A percentile compares a stretch with the other conserved stretches of the same genome.
These are phyloP conservation scores for Netelia inedita DNA, from an alignment of 2,888 invertebrate genomes.

Conservation along the genomic window DNA sequence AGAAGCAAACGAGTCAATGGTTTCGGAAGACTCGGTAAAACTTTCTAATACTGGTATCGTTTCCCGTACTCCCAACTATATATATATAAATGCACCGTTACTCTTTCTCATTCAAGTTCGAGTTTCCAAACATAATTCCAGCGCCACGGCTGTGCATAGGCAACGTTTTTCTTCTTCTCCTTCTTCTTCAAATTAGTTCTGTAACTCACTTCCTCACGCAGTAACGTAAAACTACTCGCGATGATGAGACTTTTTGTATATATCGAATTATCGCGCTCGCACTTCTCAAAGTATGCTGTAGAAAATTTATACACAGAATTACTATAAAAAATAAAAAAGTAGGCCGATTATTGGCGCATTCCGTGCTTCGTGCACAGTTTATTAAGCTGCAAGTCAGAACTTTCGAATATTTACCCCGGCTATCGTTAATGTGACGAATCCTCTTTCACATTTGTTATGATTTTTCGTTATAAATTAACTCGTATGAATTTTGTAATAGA, in stretches of 20 bases:
- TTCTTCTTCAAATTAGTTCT: background rate
- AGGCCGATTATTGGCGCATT: background rate
- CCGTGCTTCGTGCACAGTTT: background rate
- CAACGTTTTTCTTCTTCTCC: background rate
- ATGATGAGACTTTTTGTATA: background rate
- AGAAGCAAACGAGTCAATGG: slow-evolving; percentile 13
- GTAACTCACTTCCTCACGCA: background rate
- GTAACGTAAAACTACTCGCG: background rate
- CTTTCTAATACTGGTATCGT: slow-evolving; percentile 58
- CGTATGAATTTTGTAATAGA: too few relatives aligned
- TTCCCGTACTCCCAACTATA: slow-evolving; percentile 42
- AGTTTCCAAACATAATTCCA: slow-evolving; percentile 28
- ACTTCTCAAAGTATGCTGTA: background rate
- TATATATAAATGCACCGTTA: background rate
- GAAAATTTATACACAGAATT: slow-evolving; percentile 1
- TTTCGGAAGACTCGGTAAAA: slow-evolving; percentile 57
- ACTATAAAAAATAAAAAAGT: slow-evolving; percentile 17
- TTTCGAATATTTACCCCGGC: slow-evolving; percentile 28
- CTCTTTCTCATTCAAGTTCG: slow-evolving; percentile 49
- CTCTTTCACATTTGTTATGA: background rate
- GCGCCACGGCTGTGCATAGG: slow-evolving; percentile 10
- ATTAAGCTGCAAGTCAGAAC: slow-evolving; percentile 13
- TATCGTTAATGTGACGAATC: background rate
- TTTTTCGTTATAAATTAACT: background rate
- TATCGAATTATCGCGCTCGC: slow-evolving; percentile 1